Base-by-base conservation (phyloP, 1,140 invertebrate genomes). In the Drosophila truncata region DNA sequence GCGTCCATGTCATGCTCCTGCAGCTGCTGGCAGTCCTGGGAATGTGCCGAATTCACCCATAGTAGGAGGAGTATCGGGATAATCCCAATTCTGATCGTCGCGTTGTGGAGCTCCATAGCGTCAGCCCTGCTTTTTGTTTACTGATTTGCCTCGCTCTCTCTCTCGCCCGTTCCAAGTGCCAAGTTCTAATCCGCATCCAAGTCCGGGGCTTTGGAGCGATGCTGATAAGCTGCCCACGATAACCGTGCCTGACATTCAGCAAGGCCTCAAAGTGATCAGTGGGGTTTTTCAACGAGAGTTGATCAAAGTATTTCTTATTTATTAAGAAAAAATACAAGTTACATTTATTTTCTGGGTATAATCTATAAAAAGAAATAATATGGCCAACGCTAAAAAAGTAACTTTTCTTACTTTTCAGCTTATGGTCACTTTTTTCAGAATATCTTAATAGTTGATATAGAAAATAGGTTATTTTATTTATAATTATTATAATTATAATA, bases 201-300 rank as follows among this genome's bases (percentile, higher is more conserved):
- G 46, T 66, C 46, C 29, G 46, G 60, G 29, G 31, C 44, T 55
- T 25, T n/a, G 4, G 20, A 11, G 0, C 20, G 52, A 8, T 29
- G 46, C 62, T 44, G 73, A 76, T 76, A 76, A 76, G 73, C 71
- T 16, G 23, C 11, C 7, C 7, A 18, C n/a, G 73, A 76, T 76
- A 76, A 76, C 50, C 61, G 37, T 20, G 31, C 42, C 44, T 76
- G 73, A 76, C 73, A 76, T 76, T 76, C 61, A 73, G 44, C 49
- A 25, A 23, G 31, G 47, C 25, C 47, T 25, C 27, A 29, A 29
- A 18, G 27, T 47, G 55, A 5, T 31, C 9, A 25, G 44, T 25
- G 23, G 23, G 20, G 4, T 46, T 46, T 41, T 20, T n/a, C 5
- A 33, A 11, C 60, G 72, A 75, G 72, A 62, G 60, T 47, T 23